These are phyloP conservation scores for Bradypodion ventrale DNA, from an alignment of 2,797 vertebrate species.

Conservation along the genomic window DNA sequence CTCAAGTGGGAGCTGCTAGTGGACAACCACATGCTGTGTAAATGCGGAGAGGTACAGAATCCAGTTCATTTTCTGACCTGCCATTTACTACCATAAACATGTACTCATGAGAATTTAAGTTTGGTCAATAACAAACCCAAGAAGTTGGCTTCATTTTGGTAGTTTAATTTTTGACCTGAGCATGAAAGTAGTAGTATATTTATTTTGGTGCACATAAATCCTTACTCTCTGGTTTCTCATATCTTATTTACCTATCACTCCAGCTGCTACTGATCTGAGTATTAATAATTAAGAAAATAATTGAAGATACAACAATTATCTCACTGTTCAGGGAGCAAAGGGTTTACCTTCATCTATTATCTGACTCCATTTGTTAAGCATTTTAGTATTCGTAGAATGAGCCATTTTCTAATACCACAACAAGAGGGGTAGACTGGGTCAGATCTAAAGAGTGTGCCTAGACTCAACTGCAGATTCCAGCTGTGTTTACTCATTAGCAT, in stretches of 20 bases:
- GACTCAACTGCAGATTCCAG: conserved; percentile 61
- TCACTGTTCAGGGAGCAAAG: conserved; percentile 12
- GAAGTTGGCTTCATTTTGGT: no score
- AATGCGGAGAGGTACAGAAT: no score
- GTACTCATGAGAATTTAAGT: no score
- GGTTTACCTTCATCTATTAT: neutral
- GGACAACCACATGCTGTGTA: no score
- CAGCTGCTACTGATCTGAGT: neutral
- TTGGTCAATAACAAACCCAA: no score
- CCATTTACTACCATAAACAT: no score
- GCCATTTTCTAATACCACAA: neutral
- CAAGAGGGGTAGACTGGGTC: conserved; percentile 42
- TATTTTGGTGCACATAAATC: neutral
- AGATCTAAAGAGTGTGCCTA: conserved; percentile 50
- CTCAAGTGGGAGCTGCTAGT: no score
- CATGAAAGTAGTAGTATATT: no score
- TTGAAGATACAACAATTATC: neutral
- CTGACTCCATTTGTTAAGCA: conserved; percentile 7
- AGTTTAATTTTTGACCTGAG: no score
- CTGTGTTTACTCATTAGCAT: conserved; percentile 55
- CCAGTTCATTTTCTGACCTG: no score
- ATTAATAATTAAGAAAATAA: neutral
- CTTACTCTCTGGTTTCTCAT: no score
- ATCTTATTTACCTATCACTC: neutral
- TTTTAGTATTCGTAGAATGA: conserved; percentile 48